phyloP scores from a whole-genome alignment of 2,113 vertebrate species.

The Butastur rufipennis region DNA sequence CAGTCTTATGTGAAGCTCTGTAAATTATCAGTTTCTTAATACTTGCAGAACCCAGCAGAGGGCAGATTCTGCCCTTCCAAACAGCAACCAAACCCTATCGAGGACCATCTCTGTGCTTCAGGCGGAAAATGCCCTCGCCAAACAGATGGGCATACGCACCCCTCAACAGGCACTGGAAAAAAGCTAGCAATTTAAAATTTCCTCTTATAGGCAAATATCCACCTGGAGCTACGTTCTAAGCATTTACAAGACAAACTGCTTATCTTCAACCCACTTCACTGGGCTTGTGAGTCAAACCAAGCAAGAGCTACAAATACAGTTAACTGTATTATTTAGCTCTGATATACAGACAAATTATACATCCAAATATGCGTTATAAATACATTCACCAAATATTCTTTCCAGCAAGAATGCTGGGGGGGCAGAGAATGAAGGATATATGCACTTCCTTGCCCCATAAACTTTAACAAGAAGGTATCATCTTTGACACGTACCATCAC shows the following conservation, averaged over 20 bases:
- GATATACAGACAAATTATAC: neutral
- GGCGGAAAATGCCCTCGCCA: neutral
- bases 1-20: neutral
- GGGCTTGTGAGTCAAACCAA: neutral
- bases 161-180: neutral
- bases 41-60: slow-evolving; percentile 62
- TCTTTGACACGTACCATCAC: neutral
- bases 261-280: neutral
- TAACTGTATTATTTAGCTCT: neutral
- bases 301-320: neutral
- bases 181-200: neutral
- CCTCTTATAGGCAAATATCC: neutral
- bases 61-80: slow-evolving; percentile 56
- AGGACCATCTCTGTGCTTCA: neutral
- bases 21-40: neutral
- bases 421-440: neutral
- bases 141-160: too few species aligned
- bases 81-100: accelerated
- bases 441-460: neutral
- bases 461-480: neutral
- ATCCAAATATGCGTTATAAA: neutral
- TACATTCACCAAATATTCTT: neutral
- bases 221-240: neutral
- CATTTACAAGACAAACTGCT: neutral
- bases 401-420: neutral